These are phyloP conservation scores for Psophia crepitans DNA, from an alignment of 2,113 vertebrate genomes.

Conservation along the genomic window DNA sequence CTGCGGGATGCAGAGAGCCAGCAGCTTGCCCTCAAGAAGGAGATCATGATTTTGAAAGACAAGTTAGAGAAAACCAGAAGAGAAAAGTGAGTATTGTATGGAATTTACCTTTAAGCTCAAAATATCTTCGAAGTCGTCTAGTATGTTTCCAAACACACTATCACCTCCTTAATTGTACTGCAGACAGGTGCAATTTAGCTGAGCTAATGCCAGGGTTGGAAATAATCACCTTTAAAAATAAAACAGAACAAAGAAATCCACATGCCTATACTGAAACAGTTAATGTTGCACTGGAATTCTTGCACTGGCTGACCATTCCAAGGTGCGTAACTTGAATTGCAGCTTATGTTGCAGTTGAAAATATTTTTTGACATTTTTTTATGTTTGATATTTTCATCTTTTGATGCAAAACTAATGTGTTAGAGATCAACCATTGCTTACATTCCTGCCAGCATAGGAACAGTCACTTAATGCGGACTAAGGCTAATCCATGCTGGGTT, in stretches of 20 bases:
- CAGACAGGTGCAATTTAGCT: background rate
- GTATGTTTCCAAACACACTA: background rate
- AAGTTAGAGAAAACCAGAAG: conserved; percentile 94
- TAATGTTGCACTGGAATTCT: background rate
- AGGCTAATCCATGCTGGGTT: conserved; percentile 15
- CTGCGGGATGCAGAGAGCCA: conserved; percentile 92
- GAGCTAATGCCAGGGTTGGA: background rate
- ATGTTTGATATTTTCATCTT: conserved; percentile 1
- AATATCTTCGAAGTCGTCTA: background rate
- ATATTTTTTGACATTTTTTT: background rate
- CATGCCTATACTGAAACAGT: background rate
- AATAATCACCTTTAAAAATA: background rate
- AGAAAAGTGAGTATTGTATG: conserved; percentile 81
- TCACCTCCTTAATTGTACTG: background rate
- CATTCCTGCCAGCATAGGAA: background rate
- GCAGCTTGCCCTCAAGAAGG: conserved; percentile 92
- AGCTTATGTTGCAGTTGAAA: background rate
- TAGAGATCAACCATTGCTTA: background rate
- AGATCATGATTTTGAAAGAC: conserved; percentile 95
- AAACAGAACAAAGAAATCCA: background rate
- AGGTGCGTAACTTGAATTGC: background rate
- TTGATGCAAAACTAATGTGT: background rate
- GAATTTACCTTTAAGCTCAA: background rate
- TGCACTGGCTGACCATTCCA: background rate
- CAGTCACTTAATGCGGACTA: background rate